A percentile compares a stretch with the other conserved stretches of the same genome.
These are phyloP conservation scores for Drosophila willistoni DNA, from an alignment of 1,140 invertebrate species.

Conservation along the genomic window DNA sequence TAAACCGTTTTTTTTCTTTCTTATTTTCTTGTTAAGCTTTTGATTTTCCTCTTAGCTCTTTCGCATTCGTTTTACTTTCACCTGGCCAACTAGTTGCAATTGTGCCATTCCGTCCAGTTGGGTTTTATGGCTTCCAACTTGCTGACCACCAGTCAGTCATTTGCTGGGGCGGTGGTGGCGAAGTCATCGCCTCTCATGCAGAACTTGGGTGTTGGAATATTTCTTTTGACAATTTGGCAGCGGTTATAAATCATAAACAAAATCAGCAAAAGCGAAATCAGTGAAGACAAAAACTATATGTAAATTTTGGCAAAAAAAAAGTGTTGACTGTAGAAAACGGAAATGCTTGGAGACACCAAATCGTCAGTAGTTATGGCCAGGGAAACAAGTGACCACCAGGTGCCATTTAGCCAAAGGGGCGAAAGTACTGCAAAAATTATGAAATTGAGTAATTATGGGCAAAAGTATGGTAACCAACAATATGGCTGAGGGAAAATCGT, in stretches of 20 bases:
- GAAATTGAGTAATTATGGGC: conserved; percentile 29
- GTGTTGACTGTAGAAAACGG: conserved; percentile 60
- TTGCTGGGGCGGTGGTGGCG: conserved; percentile 1
- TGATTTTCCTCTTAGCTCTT: conserved; percentile 44
- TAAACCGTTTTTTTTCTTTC: conserved; percentile 34
- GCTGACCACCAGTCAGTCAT: conserved; percentile 20
- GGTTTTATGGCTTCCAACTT: conserved; percentile 64
- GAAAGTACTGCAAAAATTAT: conserved; percentile 58
- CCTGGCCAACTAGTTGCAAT: conserved; percentile 66
- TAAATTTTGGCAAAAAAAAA: conserved; percentile 64
- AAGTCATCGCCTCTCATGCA: conserved; percentile 45
- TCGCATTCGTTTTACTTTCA: conserved; percentile 68
- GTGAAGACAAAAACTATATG: conserved; percentile 25
- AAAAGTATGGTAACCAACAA: conserved; percentile 10
- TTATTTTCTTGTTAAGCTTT: conserved; percentile 36
- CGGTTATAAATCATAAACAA: conserved; percentile 62
- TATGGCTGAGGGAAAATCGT: conserved; percentile 1
- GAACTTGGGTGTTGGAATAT: conserved; percentile 51
- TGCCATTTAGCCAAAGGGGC: conserved; percentile 48
- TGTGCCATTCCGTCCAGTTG: conserved; percentile 57
- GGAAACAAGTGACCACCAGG: conserved; percentile 19
- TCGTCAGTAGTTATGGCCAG: conserved; percentile 9
- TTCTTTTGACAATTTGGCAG: conserved; percentile 62
- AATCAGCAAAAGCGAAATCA: conserved; percentile 15
- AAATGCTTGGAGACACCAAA: conserved; percentile 41